Evolutionary conservation across 2,888 invertebrate genomes (phyloP).

Genomic region (Hesperia comma): DNA sequence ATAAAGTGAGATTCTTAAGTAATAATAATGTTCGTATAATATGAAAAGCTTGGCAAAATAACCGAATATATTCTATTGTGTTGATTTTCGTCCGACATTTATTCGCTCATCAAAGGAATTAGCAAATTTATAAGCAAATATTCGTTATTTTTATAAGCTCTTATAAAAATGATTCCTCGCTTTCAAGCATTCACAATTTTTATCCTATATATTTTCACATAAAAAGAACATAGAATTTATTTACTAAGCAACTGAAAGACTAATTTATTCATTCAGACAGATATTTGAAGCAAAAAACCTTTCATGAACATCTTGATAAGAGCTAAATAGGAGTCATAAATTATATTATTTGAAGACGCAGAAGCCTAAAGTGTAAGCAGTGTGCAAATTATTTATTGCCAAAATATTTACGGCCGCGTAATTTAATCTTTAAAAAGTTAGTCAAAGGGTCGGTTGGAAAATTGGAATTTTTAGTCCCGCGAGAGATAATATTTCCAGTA

Average conservation of each 20-base stretch:
- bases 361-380: neutral
- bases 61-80: too few relatives aligned
- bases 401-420: constrained; percentile 1
- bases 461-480: neutral
- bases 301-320: constrained; percentile 7
- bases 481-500: constrained; percentile 17
- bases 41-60: too few relatives aligned
- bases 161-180: neutral
- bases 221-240: neutral
- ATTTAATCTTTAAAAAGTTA: constrained; percentile 15
- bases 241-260: neutral
- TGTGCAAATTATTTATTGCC: neutral
- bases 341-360: constrained; percentile 6
- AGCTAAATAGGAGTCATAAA: constrained; percentile 9
- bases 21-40: too few relatives aligned
- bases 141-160: neutral
- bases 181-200: too few relatives aligned
- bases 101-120: neutral
- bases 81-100: too few relatives aligned
- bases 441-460: constrained; percentile 4
- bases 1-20: too few relatives aligned
- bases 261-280: neutral
- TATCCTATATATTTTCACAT: too few relatives aligned
- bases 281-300: constrained; percentile 9
- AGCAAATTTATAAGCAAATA: neutral